Conservation (phyloP, 53 echinoderm and acorn worm species). For the Holothuria scabra region DNA sequence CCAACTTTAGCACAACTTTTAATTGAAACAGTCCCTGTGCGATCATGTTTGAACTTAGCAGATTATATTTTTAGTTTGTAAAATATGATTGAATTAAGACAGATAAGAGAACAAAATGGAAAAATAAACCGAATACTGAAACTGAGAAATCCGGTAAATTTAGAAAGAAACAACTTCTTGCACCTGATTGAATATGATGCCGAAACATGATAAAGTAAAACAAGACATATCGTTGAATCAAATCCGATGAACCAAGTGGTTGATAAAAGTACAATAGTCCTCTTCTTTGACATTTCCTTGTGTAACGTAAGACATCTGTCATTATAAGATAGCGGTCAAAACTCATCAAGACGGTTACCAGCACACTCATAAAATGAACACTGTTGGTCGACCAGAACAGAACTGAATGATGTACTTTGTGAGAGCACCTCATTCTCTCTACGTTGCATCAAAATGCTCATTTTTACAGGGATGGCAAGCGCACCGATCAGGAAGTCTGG, state of each 20-base stretch:
- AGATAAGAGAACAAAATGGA: neutral
- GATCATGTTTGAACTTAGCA: neutral
- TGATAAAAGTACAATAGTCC: neutral
- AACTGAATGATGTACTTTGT: neutral
- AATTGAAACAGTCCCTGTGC: neutral
- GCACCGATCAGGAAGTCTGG: neutral
- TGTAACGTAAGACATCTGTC: neutral
- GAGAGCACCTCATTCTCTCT: neutral
- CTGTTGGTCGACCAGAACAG: neutral
- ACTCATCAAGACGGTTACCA: slow-evolving; percentile 1
- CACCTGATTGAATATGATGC: neutral
- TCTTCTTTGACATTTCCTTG: neutral
- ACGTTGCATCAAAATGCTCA: neutral
- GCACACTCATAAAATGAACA: neutral
- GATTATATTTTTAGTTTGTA: neutral
- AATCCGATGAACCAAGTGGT: neutral
- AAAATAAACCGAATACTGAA: neutral
- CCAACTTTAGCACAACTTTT: too few species aligned
- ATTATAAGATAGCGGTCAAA: slow-evolving; percentile 10
- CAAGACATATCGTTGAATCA: neutral
- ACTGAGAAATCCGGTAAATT: neutral
- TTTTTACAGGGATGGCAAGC: neutral
- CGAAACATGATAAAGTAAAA: neutral
- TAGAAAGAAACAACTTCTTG: neutral
- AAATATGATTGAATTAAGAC: neutral